A percentile compares a stretch with the other conserved stretches of the same genome.
Evolutionary conservation across 2,888 invertebrate species (phyloP).

Genomic region (Pammene aurita): DNA sequence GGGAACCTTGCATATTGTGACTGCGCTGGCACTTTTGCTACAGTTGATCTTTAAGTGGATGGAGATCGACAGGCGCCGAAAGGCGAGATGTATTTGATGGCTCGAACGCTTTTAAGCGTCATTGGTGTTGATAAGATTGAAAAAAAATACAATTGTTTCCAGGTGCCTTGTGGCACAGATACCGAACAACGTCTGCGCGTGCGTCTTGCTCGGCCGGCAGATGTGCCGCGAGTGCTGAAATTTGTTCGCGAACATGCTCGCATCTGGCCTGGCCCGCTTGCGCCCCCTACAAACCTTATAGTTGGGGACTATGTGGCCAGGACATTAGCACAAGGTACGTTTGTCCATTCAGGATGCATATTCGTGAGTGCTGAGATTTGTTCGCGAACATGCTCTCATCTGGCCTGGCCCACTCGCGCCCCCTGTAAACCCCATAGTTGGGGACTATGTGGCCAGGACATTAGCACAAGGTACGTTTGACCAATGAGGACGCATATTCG

Average conservation of each 20-base stretch:
- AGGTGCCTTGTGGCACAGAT: slow-evolving; percentile 67
- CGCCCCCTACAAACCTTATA: slow-evolving; percentile 53
- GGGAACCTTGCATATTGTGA: no score
- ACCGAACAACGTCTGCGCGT: slow-evolving; percentile 66
- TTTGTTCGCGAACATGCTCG: slow-evolving; percentile 69
- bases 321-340: slow-evolving; percentile 69
- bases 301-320: slow-evolving; percentile 70
- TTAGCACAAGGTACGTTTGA: slow-evolving; percentile 74
- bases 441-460: slow-evolving; percentile 69
- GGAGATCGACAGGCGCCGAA: no score
- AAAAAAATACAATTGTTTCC: background rate
- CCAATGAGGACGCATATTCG: no score
- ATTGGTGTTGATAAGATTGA: no score
- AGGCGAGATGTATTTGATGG: no score
- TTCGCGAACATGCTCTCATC: slow-evolving; percentile 63
- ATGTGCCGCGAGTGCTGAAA: slow-evolving; percentile 68
- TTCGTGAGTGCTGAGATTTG: slow-evolving; percentile 69
- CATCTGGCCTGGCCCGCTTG: slow-evolving; percentile 62
- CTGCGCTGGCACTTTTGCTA: no score
- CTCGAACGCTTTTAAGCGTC: no score
- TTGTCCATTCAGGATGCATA: background rate
- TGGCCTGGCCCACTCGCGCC: slow-evolving; percentile 61
- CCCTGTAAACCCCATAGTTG: slow-evolving; percentile 58
- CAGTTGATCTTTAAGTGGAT: no score
- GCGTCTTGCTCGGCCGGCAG: slow-evolving; percentile 67